These are phyloP conservation scores for Nerophis lumbriciformis DNA, from an alignment of 2,113 vertebrate genomes.

Conservation along the genomic window DNA sequence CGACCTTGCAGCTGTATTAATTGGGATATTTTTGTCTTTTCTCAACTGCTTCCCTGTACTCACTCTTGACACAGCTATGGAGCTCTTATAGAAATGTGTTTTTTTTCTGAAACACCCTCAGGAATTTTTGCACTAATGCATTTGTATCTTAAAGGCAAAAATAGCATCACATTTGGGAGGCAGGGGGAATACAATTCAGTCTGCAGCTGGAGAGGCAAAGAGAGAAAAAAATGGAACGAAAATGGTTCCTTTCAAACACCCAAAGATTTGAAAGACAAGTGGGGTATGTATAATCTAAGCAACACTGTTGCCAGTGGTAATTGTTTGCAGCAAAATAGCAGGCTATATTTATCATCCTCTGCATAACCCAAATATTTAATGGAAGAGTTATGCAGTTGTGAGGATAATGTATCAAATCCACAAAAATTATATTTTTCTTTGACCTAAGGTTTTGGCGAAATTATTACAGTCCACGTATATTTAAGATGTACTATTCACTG, in stretches of 20 bases:
- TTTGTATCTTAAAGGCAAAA: constrained; percentile 46
- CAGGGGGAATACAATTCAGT: constrained; percentile 33
- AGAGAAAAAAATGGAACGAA: neutral
- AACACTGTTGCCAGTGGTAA: constrained; percentile 7
- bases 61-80: constrained; percentile 19
- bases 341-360: neutral
- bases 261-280: neutral
- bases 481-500: neutral
- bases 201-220: constrained; percentile 13
- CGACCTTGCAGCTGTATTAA: constrained; percentile 1
- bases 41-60: constrained; percentile 1
- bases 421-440: neutral
- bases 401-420: neutral
- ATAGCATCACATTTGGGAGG: constrained; percentile 42
- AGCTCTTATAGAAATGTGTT: constrained; percentile 30
- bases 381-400: neutral
- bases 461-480: neutral
- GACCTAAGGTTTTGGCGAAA: neutral
- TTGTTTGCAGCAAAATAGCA: neutral
- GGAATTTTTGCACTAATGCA: constrained; percentile 44
- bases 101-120: constrained; percentile 24
- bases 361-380: neutral
- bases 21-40: constrained; percentile 14
- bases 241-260: neutral
- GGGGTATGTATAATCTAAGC: constrained; percentile 1